These are phyloP conservation scores for Ovis canadensis DNA, from an alignment of 2,113 vertebrate species.

Conservation along the genomic window DNA sequence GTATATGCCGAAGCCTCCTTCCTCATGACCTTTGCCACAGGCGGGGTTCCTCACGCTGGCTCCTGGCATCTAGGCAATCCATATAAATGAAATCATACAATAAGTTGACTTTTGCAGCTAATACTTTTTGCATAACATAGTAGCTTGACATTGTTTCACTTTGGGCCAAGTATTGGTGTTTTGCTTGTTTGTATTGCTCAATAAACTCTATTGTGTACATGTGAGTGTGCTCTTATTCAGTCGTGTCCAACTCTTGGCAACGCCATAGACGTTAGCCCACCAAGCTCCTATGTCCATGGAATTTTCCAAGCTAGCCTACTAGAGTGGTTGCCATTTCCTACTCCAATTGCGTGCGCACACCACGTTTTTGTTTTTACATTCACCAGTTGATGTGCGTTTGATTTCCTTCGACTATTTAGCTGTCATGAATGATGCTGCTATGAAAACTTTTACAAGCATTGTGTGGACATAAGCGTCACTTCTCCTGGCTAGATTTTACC, in stretches of 20 bases:
- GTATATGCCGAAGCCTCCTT: too few species aligned
- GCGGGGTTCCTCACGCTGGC: too few species aligned
- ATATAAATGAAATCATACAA: background rate
- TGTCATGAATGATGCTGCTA: background rate
- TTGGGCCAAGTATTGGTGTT: background rate
- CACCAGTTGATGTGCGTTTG: background rate
- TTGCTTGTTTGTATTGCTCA: background rate
- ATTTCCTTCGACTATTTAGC: background rate
- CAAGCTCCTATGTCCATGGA: background rate
- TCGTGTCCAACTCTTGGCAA: background rate
- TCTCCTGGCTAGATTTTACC: background rate
- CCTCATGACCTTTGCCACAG: too few species aligned
- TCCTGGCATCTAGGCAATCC: background rate
- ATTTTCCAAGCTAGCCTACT: background rate
- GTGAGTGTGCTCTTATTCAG: accelerated
- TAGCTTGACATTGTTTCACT: background rate
- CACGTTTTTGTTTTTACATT: background rate
- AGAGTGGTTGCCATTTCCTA: accelerated
- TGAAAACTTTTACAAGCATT: background rate
- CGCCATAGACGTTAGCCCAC: too few species aligned
- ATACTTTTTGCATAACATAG: background rate
- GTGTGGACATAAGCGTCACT: background rate
- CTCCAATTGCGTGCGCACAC: accelerated
- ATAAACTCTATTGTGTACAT: background rate
- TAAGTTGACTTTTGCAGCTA: background rate